Evolutionary conservation across 2,888 invertebrate species (phyloP).

Genomic region (Neuroscelio doddi): DNA sequence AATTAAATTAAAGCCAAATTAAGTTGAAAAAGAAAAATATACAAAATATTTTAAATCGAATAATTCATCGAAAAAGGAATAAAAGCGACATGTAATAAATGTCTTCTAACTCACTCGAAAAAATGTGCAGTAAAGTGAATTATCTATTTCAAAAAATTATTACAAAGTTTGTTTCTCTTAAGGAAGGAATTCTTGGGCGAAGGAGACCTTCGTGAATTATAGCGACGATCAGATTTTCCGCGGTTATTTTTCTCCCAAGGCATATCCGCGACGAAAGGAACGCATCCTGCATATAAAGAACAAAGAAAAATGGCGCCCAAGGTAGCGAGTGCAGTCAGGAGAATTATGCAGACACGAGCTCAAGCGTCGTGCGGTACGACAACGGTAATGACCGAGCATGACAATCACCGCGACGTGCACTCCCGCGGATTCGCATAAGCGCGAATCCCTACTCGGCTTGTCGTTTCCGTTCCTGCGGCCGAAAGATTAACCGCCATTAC

Average conservation of each 20-base stretch:
- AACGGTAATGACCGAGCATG: slow-evolving; percentile 50
- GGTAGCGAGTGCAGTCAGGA: slow-evolving; percentile 35
- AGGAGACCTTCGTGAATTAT: no score
- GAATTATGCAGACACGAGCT: slow-evolving; percentile 42
- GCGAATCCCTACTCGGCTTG: slow-evolving; percentile 41
- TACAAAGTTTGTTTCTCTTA: background rate
- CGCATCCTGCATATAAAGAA: slow-evolving; percentile 44
- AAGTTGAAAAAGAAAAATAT: no score
- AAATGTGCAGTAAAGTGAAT: background rate
- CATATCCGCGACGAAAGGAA: slow-evolving; percentile 33
- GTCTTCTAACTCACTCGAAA: background rate
- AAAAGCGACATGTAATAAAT: no score
- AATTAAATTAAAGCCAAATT: no score
- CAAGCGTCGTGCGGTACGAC: slow-evolving; percentile 44
- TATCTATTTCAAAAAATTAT: no score
- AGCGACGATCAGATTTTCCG: background rate
- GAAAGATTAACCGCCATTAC: slow-evolving; percentile 53
- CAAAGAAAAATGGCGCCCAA: slow-evolving; percentile 45
- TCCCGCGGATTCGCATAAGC: slow-evolving; percentile 38
- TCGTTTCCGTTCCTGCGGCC: slow-evolving; percentile 45
- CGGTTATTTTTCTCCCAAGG: background rate
- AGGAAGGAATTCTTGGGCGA: no score
- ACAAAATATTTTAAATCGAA: background rate
- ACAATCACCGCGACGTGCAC: slow-evolving; percentile 39
- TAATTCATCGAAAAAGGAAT: no score